Base-by-base conservation (phyloP, 2,113 vertebrate genomes). In the Stictonetta naevosa region DNA sequence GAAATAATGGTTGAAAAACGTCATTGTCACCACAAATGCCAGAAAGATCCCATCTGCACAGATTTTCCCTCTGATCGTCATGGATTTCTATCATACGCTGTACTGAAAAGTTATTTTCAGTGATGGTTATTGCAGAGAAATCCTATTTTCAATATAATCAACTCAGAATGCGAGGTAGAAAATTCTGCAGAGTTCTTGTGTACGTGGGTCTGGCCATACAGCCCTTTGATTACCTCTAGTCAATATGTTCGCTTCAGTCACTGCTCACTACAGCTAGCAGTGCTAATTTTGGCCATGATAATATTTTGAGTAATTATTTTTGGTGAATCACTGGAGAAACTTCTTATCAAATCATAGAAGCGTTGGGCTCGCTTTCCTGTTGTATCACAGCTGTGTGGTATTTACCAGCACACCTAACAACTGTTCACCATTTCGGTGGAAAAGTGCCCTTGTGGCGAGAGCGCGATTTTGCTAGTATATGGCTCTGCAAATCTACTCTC, bases 301-400 rank as follows among this genome's bases (percentile, higher is more conserved):
- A 93, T 69, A 78, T 96, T 94, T 92, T 90, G 56, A 82, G 88
- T 91, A 63, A 81, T 77, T 85, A 44, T 90, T 96, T 97, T 83
- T 94, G 38, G 73, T 82, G 66, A 79, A 93, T 94, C 91, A 69
- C 53, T 93, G 56, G 73, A 95, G 83, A 94, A 83, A 67, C 11
- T 52, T 82, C 87, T 96, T 94, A 88, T 55, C 95, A 95, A 88
- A 60, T 93, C 94, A n/a, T 74, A 90, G 67, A 94, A 42, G 17
- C 33, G 13, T 64, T 90, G 78, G 31, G 8, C 53, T 87, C 94
- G 69, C 40, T 91, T 69, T 95, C 58, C 69, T 74, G 60, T 91
- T 89, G 67, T 64, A 75, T 16, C 68, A 46, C 74, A 94, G 73
- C 92, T 93, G 58, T 69, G 63, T 36, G 31, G 26, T 83, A 20